Percentiles rank a stretch among this genome's conserved stretches.
Conservation (phyloP, 2,888 invertebrate genomes). For the Iselma pallidipennis region DNA sequence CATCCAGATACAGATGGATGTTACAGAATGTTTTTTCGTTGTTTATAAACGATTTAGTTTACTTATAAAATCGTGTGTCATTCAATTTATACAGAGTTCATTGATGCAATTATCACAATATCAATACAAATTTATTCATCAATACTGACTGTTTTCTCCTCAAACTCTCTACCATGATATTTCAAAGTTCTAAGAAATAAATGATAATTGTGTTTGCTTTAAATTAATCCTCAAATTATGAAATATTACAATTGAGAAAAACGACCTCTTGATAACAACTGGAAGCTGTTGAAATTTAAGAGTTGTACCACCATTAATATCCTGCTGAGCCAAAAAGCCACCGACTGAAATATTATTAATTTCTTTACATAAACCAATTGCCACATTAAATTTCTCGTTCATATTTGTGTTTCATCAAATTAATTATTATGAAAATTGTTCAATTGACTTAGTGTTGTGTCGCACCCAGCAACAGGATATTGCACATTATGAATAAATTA, state of each 20-base stretch:
- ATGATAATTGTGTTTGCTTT: neutral
- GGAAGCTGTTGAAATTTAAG: neutral
- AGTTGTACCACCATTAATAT: neutral
- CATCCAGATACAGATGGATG: neutral
- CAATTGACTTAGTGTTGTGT: neutral
- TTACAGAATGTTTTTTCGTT: neutral
- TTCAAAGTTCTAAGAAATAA: too few species aligned
- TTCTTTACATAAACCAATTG: slow-evolving; percentile 6
- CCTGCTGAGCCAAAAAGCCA: neutral
- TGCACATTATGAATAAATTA: slow-evolving; percentile 3
- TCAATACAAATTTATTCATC: too few species aligned
- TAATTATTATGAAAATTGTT: neutral
- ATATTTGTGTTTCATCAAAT: slow-evolving; percentile 1
- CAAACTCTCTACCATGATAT: too few species aligned
- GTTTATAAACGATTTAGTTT: neutral
- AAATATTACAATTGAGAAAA: neutral
- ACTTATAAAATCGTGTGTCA: too few species aligned
- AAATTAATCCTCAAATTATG: neutral
- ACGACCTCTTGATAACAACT: neutral
- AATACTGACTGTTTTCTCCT: too few species aligned
- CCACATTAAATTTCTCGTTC: neutral
- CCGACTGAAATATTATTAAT: slow-evolving; percentile 1
- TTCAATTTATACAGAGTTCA: too few species aligned
- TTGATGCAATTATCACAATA: too few species aligned
- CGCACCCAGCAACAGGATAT: slow-evolving; percentile 6